These are phyloP conservation scores for Aphelenchoides avenae DNA, from an alignment of 1,140 invertebrate species.

Conservation along the genomic window DNA sequence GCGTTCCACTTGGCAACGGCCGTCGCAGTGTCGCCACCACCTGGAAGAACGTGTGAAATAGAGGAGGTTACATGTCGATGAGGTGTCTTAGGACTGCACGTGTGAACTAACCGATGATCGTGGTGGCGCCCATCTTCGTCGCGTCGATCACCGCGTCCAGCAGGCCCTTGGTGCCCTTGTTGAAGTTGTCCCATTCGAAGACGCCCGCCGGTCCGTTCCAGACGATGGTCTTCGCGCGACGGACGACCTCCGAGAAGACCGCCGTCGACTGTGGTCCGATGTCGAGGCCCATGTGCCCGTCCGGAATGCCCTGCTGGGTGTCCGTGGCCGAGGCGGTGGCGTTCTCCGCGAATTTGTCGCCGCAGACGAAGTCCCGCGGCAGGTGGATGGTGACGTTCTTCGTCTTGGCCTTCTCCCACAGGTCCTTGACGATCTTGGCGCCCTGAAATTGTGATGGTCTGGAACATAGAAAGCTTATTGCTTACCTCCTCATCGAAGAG, in stretches of 20 bases:
- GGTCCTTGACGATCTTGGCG: constrained; percentile 82
- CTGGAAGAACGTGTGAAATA: constrained; percentile 60
- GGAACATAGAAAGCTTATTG: too few species aligned
- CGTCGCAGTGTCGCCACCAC: constrained; percentile 85
- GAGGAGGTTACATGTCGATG: constrained; percentile 1
- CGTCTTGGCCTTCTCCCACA: constrained; percentile 83
- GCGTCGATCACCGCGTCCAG: constrained; percentile 92
- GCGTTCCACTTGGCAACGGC: constrained; percentile 92
- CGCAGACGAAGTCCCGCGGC: constrained; percentile 90
- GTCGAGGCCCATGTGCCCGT: constrained; percentile 50
- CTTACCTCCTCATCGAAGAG: constrained; percentile 56
- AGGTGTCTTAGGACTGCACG: background rate
- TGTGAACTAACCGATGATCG: constrained; percentile 76
- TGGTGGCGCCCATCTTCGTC: constrained; percentile 74
- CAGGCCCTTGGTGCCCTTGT: constrained; percentile 79
- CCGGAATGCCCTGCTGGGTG: constrained; percentile 73
- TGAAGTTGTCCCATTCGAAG: constrained; percentile 93
- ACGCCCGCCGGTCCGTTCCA: constrained; percentile 97
- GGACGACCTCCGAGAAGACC: constrained; percentile 73
- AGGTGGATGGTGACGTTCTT: constrained; percentile 91
- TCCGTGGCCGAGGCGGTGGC: constrained; percentile 73
- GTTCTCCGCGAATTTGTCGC: constrained; percentile 82
- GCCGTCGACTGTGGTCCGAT: constrained; percentile 78
- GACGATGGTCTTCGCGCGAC: constrained; percentile 85
- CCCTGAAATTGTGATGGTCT: constrained; percentile 85